Conservation (phyloP, 2,113 vertebrate genomes). For the Geococcyx californianus region DNA sequence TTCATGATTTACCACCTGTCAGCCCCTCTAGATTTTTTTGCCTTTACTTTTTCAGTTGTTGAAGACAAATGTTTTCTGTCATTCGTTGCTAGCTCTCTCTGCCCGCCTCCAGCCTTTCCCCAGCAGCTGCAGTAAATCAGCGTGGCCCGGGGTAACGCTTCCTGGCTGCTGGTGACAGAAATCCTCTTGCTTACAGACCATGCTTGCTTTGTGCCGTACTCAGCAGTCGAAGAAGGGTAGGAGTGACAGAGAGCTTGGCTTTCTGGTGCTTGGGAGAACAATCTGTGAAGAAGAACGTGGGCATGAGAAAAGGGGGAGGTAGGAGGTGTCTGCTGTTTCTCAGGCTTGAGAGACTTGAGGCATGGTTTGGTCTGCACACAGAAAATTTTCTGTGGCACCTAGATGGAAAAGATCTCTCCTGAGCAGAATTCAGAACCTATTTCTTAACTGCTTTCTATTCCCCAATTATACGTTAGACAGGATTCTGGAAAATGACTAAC, state of each 20-base stretch:
- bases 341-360: slow-evolving; percentile 3
- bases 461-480: accelerated
- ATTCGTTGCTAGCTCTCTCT: neutral
- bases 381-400: neutral
- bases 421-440: neutral
- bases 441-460: neutral
- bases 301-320: neutral
- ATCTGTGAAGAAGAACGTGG: neutral
- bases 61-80: slow-evolving; percentile 7
- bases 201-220: neutral
- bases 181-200: neutral
- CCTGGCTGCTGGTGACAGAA: neutral
- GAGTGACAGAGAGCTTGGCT: neutral
- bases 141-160: accelerated
- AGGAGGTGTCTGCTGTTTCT: neutral
- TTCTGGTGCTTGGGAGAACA: neutral
- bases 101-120: neutral
- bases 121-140: neutral
- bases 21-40: neutral
- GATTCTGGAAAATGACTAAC: neutral
- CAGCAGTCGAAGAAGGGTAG: neutral
- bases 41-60: neutral
- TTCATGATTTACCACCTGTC: slow-evolving; percentile 32
- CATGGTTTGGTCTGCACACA: neutral
- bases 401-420: neutral